Evolutionary conservation across 2,888 invertebrate species (phyloP), one percentile per base, ranked within the genome.

Genomic region (Sarcophaga variegata): DNA sequence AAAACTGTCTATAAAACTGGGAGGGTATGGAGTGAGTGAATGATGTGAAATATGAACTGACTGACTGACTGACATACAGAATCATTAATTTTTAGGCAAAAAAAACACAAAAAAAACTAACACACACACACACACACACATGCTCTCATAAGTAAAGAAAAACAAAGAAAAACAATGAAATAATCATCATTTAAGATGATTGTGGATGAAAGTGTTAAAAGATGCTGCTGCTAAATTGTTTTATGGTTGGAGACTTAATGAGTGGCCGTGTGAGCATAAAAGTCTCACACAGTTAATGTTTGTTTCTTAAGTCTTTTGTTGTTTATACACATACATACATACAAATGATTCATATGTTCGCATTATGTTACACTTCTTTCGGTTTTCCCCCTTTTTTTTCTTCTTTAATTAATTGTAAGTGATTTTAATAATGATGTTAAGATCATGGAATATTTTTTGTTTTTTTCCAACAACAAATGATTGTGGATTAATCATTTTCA

Each of bases 11-110:
- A 25, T 80, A 25, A 80, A 76, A 71, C 45, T 64, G 70, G 64
- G 70, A 70, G 74, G 60, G n/a, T 60, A 60, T 64, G 37, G 37
- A 22, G 49, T 80, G 66, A 82, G 49, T 80, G 66, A 82, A 70
- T 70, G 80, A 80, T 66, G 70, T 84, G 75, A 84, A 70, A 66
- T 79, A 83, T 83, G 79, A 83, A 67, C n/a, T 22, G 75, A 63
- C 27, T 72, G 79, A 63, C n/a, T 47, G 79, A 63, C n/a, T 47
- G 75, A 63, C 27, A 79, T 79, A 74, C 74, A 80, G 64, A 75
- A 79, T 75, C 79, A 83, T 83, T 70, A 75, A 70, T 69, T 69
- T 63, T 72, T 27, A 25, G 47, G n/a, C 20, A 17, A 75, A 14
- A 47, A 49, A 72, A 60, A 49, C 22, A 22, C 22, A 22, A 20